These are phyloP conservation scores for Hippasteria phrygiana DNA, from an alignment of 53 echinoderm and acorn worm species.

Conservation along the genomic window DNA sequence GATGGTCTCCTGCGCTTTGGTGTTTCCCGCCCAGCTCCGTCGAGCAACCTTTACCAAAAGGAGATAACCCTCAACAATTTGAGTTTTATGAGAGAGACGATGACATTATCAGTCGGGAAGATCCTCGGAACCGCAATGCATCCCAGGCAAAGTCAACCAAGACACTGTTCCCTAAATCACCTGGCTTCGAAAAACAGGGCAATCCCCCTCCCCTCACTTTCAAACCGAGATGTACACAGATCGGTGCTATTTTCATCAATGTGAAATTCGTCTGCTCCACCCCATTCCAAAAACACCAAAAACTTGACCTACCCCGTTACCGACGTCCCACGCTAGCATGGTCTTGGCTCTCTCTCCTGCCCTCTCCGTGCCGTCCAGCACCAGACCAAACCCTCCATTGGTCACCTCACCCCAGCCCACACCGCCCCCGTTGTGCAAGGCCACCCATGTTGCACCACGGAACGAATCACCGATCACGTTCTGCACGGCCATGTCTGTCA, in stretches of 20 bases:
- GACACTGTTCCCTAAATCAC: too few relatives aligned
- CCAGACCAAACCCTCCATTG: slow-evolving; percentile 97
- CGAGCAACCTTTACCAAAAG: slow-evolving; percentile 76
- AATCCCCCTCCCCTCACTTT: too few relatives aligned
- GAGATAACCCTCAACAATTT: neutral
- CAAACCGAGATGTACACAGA: too few relatives aligned
- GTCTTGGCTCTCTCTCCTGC: slow-evolving; percentile 82
- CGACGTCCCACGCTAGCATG: slow-evolving; percentile 99
- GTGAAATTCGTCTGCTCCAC: too few relatives aligned
- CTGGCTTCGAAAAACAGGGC: too few relatives aligned
- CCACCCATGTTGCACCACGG: slow-evolving; percentile 99
- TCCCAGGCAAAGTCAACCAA: too few relatives aligned
- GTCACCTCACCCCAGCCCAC: slow-evolving; percentile 99
- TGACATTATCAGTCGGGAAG: too few relatives aligned
- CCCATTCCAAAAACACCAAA: too few relatives aligned
- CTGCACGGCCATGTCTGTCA: slow-evolving; percentile 97
- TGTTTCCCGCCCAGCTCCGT: slow-evolving; percentile 93
- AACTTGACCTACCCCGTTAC: slow-evolving; percentile 98
- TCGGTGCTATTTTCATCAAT: too few relatives aligned
- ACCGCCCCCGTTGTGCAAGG: slow-evolving; percentile 97
- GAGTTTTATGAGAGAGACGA: too few relatives aligned
- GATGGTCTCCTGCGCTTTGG: slow-evolving; percentile 88
- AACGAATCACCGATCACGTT: slow-evolving; percentile 99
- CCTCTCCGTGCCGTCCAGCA: slow-evolving; percentile 88
- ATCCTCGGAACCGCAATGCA: too few relatives aligned